Conservation (phyloP, 2,797 vertebrate species). For the Enteromius afrohamiltoni region DNA sequence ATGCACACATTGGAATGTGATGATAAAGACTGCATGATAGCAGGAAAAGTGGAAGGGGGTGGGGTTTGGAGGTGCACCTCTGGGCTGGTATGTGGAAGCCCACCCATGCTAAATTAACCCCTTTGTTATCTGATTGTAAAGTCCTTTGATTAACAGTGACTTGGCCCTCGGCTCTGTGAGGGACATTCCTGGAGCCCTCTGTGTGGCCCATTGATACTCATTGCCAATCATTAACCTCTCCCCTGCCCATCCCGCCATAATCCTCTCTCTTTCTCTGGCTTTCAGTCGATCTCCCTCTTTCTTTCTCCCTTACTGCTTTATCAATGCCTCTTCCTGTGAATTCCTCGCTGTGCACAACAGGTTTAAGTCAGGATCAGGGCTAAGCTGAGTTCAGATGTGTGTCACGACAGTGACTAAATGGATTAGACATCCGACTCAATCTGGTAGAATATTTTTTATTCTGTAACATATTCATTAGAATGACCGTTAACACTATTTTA, state of each 20-base stretch:
- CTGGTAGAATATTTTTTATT: neutral
- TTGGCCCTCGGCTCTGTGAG: conserved; percentile 39
- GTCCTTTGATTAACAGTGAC: conserved; percentile 74
- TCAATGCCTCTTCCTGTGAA: conserved; percentile 40
- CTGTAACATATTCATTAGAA: neutral
- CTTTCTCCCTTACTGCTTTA: conserved; percentile 42
- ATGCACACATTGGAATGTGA: neutral
- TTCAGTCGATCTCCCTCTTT: conserved; percentile 5
- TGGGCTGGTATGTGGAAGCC: conserved; percentile 65
- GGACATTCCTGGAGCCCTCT: conserved; percentile 60
- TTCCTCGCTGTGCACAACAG: conserved; percentile 20
- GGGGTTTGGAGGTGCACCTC: conserved; percentile 31
- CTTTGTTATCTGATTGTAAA: conserved; percentile 79
- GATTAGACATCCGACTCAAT: neutral
- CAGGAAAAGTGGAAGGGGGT: neutral
- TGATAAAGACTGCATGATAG: conserved; percentile 19
- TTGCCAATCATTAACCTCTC: conserved; percentile 66
- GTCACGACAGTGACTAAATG: conserved; percentile 24
- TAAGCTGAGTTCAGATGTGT: conserved; percentile 40
- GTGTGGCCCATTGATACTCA: conserved; percentile 65
- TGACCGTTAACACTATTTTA: conserved; percentile 7
- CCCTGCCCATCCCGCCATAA: conserved; percentile 21
- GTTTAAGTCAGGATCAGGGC: conserved; percentile 26
- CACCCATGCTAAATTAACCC: conserved; percentile 80
- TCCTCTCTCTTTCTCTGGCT: conserved; percentile 29